Base-by-base conservation (phyloP, 2,888 invertebrate species). In the Sinohyriopsis cumingii region DNA sequence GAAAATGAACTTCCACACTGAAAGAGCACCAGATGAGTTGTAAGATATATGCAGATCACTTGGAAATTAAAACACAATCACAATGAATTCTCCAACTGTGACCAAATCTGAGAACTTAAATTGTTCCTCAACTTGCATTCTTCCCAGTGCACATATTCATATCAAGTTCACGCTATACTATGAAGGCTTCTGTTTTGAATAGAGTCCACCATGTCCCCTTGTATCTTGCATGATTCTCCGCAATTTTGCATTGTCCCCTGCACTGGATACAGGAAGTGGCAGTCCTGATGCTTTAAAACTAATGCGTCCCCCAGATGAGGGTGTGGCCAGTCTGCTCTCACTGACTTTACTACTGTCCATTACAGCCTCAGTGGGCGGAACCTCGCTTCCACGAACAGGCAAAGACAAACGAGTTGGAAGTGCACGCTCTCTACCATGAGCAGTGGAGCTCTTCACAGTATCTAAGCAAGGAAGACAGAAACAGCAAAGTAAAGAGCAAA, bases 241-340 rank as follows among this genome's bases (percentile, higher is more conserved):
- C 61, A 86, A 77, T 75, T 85, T 87, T 56, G 86, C 82, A 73
- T 81, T 82, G 69, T 86, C 86, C 68, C 72, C 76, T 20, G 83
- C 72, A 67, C 79, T 82, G 22, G 80, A 79, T 65, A 87, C 82
- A 55, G 86, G 87, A 63, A 87, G 83, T 25, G 87, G 87, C 61
- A 87, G 79, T 61, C 84, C 84, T 68, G 87, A 87, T 53, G 84
- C 86, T 71, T 85, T 84, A 70, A 82, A 81, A 76, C 86, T 85
- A 71, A 85, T 82, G 28, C 87, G 75, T 59, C 85, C 86, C 63
- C 86, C 87, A 64, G 87, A 85, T n/a, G 87, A 86, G 19, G 87
- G 87, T 45, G 87, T 87, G 45, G 87, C 84, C 68, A 87, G 75
- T 65, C 87, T 80, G 76, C 77, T 80, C 59, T 87, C 87, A 78